These are phyloP conservation scores for Ophion costatus DNA, from an alignment of 2,888 invertebrate species.

Conservation along the genomic window DNA sequence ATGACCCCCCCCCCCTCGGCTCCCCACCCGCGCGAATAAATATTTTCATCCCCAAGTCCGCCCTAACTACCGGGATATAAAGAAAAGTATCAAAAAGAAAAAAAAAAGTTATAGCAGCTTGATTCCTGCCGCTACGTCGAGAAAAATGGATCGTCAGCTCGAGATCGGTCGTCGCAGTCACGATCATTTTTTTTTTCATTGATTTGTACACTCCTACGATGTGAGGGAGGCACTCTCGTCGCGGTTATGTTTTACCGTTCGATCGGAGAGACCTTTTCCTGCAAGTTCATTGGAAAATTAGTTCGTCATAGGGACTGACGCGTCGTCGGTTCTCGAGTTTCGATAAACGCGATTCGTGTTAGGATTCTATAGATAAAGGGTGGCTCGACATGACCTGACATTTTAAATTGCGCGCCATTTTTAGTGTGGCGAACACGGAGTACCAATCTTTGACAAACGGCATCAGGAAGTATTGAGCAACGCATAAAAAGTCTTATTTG, in stretches of 20 bases:
- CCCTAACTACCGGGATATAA: background rate
- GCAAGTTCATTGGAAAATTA: constrained; percentile 63
- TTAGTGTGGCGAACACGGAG: too few species aligned
- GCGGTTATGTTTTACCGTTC: constrained; percentile 9
- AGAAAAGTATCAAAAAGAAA: background rate
- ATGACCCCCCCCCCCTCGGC: background rate
- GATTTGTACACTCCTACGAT: constrained; percentile 38
- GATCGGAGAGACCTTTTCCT: constrained; percentile 16
- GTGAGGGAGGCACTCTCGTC: background rate
- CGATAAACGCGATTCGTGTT: constrained; percentile 23
- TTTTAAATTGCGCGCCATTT: too few species aligned
- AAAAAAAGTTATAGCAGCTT: constrained; percentile 5
- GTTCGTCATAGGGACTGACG: constrained; percentile 50
- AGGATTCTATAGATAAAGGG: too few species aligned
- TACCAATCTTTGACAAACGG: too few species aligned
- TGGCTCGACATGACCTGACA: too few species aligned
- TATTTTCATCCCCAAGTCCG: background rate
- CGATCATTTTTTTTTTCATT: constrained; percentile 54
- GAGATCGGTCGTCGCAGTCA: constrained; percentile 46
- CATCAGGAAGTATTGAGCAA: too few species aligned
- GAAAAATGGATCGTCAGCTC: constrained; percentile 48
- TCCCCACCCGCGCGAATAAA: background rate
- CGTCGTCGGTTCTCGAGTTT: constrained; percentile 17
- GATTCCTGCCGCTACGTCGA: constrained; percentile 12
- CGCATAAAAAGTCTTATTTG: too few species aligned